Evolutionary conservation across 2,113 vertebrate genomes (phyloP), one percentile per base, ranked within the genome.

Genomic region (Callionymus lyra): DNA sequence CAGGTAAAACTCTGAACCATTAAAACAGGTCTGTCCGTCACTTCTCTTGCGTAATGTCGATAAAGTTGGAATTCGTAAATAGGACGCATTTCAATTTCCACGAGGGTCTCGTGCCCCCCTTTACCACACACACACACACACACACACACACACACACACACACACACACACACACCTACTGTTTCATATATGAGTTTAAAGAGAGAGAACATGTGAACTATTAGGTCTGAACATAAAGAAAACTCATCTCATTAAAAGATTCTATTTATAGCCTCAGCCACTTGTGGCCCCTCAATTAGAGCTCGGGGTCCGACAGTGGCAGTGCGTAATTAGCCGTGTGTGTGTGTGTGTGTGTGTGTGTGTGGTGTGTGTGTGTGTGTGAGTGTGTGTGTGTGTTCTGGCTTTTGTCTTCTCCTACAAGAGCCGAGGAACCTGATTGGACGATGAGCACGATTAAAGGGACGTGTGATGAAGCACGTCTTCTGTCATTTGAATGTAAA

Each of bases 381-480:
- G 21, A 5, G 21, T 27, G 21, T 5, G 4, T 5, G 4, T 8
- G 21, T 27, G 21, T 27, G 21, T 27, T 27, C 14, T 8, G 12
- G 62, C 66, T 54, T 76, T 81, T 79, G 71, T 81, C 63, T 75
- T 50, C 34, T 15, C 35, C 70, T 74, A 70, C 60, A 69, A 71
- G 56, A 81, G 54, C 19, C 58, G 61, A 63, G 59, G 62, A 67
- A 59, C 62, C 64, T 73, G 60, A 53, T 61, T 57, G 60, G 38
- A 61, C 53, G 66, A 69, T 72, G 76, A 74, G 70, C 59, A 63
- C 48, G 13, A 55, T 58, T 63, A 67, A 70, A 53, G 58, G 40
- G 59, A 45, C 63, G 52, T 35, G 32, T 15, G 17, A 13, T 41
- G 40, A 1, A 11, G 40, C 54, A 27, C 51, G 44, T 36, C 48